Conservation (phyloP, 1,140 invertebrate genomes). For the Drosophila erecta region DNA sequence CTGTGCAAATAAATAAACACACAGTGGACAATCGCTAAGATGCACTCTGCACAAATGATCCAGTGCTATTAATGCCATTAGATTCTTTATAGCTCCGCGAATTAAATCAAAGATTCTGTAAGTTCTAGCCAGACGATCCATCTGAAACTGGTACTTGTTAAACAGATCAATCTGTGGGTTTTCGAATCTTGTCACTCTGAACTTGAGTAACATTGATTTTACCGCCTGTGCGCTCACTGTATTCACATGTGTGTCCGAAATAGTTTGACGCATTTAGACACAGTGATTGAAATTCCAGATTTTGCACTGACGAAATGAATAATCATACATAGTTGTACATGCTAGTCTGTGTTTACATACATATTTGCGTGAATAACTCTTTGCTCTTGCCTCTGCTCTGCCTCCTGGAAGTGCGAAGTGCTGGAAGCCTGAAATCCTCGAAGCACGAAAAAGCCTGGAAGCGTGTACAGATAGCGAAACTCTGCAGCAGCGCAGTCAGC, state of each 20-base stretch:
- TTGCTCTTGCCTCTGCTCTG: neutral
- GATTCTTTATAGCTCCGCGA: no score
- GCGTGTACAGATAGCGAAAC: slow-evolving; percentile 15
- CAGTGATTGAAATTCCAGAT: slow-evolving; percentile 22
- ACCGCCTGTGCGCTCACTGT: slow-evolving; percentile 8
- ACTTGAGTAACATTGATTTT: no score
- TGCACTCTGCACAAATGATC: neutral
- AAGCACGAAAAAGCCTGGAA: neutral
- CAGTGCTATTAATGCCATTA: no score
- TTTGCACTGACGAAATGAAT: slow-evolving; percentile 12
- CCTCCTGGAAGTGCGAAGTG: no score
- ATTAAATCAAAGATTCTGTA: no score
- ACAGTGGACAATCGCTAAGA: slow-evolving; percentile 8
- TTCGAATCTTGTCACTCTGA: no score
- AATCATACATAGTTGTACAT: slow-evolving; percentile 2
- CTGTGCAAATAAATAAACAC: slow-evolving; percentile 35
- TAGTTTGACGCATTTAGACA: neutral
- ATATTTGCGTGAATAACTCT: slow-evolving; percentile 7
- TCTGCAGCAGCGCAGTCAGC: slow-evolving; percentile 26
- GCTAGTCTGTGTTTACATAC: neutral
- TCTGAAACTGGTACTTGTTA: no score
- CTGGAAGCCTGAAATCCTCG: neutral
- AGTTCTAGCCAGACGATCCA: no score
- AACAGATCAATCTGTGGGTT: no score
- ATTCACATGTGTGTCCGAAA: neutral